Evolutionary conservation across 2,797 vertebrate species (phyloP).

Genomic region (Acrocephalus scirpaceus): DNA sequence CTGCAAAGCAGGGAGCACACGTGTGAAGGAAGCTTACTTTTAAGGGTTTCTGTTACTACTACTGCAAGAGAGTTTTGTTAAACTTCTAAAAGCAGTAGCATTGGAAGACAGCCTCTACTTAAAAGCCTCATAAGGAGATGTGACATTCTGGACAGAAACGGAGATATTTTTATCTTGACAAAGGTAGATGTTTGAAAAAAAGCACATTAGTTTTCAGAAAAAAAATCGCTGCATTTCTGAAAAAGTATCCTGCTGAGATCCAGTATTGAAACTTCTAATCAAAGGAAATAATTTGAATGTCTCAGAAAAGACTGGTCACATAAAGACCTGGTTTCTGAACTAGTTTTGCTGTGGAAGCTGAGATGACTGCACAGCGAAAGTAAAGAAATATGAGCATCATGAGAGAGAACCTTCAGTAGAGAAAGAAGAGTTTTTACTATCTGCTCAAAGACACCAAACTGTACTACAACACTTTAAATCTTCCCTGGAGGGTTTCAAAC

Average conservation of each 20-base stretch:
- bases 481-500: background rate
- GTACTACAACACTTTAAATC: background rate
- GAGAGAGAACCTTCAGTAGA: background rate
- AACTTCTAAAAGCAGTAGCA: background rate
- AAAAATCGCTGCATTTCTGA: background rate
- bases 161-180: slow-evolving; percentile 23
- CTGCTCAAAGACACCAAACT: background rate
- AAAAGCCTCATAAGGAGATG: background rate
- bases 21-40: background rate
- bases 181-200: background rate
- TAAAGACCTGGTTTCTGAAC: background rate
- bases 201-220: background rate
- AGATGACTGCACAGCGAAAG: background rate
- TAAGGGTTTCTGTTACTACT: background rate
- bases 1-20: background rate
- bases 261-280: background rate
- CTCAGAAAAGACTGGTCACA: background rate
- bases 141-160: background rate
- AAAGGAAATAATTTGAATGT: background rate
- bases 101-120: background rate
- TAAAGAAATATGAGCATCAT: background rate
- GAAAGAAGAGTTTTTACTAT: background rate
- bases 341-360: background rate
- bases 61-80: background rate
- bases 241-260: background rate